phyloP scores from a whole-genome alignment of 1,140 invertebrate genomes.

The Saccostrea echinata region DNA sequence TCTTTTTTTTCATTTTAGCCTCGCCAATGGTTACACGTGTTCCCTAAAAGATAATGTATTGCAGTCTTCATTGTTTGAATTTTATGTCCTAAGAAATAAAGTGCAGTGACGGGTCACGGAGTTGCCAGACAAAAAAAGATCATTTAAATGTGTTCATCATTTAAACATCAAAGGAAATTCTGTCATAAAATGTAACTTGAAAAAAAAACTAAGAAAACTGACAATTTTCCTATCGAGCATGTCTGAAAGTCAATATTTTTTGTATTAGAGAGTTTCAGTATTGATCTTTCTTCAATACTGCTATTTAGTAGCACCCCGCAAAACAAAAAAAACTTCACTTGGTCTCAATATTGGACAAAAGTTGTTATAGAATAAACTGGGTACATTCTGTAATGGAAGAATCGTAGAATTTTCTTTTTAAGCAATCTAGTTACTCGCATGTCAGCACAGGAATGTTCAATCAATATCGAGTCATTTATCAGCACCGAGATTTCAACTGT shows the following conservation, averaged over 20 bases:
- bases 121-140: neutral
- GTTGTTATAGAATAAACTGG: neutral
- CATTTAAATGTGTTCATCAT: neutral
- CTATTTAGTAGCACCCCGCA: neutral
- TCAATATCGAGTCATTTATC: constrained; percentile 41
- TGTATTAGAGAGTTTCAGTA: neutral
- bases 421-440: neutral
- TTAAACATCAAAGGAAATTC: neutral
- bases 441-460: constrained; percentile 34
- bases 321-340: neutral
- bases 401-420: neutral
- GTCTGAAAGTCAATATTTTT: neutral
- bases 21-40: neutral
- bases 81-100: neutral
- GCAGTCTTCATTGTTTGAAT: neutral
- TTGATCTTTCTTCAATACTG: neutral
- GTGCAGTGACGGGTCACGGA: neutral
- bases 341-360: neutral
- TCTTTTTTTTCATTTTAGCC: neutral
- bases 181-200: neutral
- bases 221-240: neutral
- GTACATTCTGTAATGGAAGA: neutral
- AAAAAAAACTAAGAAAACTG: neutral
- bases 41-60: neutral
- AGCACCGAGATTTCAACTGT: constrained; percentile 19